Base-by-base conservation (phyloP, 2,888 invertebrate species). In the Itoplectis maculator region DNA sequence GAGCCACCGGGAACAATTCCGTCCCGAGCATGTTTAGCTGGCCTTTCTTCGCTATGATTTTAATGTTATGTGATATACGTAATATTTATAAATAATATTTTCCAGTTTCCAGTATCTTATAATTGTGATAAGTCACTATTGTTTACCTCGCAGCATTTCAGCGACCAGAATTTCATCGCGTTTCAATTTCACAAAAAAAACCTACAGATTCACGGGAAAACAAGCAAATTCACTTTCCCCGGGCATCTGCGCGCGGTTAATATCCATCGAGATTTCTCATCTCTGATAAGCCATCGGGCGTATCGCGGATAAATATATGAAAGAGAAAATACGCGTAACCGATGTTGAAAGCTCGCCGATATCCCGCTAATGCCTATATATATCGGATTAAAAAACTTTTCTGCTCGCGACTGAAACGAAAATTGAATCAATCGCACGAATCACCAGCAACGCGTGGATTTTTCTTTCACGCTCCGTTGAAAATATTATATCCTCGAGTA, bases 221-320 rank as follows among this genome's bases (percentile, higher is more conserved):
- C 11, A 1, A 20, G 9, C 8, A 2, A 54, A 54, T 13, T 8
- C 1, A 54, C 23, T 54, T 23, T 54, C 2, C 23, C 4, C n/a
- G 54, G 5, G 20, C 2, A 23, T 23, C 13, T 23, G 23, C n/a
- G n/a, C n/a, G n/a, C 11, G 13, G 54, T 11, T 54, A n/a, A 54
- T 54, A 54, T 23, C 13, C 23, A 11, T n/a, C 54, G 13, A 54
- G 4, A 11, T 54, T 54, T 54, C n/a, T n/a, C 20, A 23, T 54
- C 23, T 54, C 13, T 63, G n/a, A n/a, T 40, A 18, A 13, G 6
- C 15, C 7, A 35, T 35, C 35, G 35, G n/a, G 61, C 37, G 18
- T 61, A 37, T 61, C 61, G 37, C 37, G 15, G 18, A 61, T 61
- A 42, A 63, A 79, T 79, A 79, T 79, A 47, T 79, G 63, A 56